phyloP scores from a whole-genome alignment of 1,140 invertebrate species.

The Portunus trituberculatus region DNA sequence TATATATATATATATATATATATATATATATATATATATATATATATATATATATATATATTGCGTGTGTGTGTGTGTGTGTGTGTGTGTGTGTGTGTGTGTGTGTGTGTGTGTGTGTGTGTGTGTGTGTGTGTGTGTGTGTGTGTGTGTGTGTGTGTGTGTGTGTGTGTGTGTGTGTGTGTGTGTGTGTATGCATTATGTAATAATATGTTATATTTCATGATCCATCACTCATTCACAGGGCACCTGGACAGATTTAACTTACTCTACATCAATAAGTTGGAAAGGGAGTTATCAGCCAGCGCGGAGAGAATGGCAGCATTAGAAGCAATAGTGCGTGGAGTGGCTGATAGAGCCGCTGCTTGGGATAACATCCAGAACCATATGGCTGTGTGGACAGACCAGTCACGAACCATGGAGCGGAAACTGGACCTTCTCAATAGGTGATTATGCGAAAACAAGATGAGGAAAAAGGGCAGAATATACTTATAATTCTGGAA shows the following conservation, averaged over 20 bases:
- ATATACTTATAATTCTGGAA: too few relatives aligned
- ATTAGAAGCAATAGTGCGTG: conserved; percentile 68
- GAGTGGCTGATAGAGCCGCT: conserved; percentile 77
- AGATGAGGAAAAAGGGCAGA: not conserved
- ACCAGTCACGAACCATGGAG: conserved; percentile 77
- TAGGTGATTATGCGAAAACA: conserved; percentile 24
- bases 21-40: conserved; percentile 56
- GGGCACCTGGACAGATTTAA: conserved; percentile 80
- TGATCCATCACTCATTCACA: conserved; percentile 46
- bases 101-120: too few relatives aligned
- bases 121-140: too few relatives aligned
- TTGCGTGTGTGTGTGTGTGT: too few relatives aligned
- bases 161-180: too few relatives aligned
- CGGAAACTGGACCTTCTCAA: conserved; percentile 76
- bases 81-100: too few relatives aligned
- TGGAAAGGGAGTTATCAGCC: conserved; percentile 79
- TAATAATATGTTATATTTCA: not conserved
- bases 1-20: conserved; percentile 50
- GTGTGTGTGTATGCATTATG: too few relatives aligned
- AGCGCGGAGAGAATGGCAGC: conserved; percentile 74
- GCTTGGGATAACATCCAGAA: conserved; percentile 80
- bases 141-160: too few relatives aligned
- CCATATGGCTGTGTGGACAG: conserved; percentile 79
- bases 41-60: not conserved
- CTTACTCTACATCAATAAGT: conserved; percentile 79